Conservation (phyloP, 2,113 vertebrate genomes). For the Hystrix brachyura region DNA sequence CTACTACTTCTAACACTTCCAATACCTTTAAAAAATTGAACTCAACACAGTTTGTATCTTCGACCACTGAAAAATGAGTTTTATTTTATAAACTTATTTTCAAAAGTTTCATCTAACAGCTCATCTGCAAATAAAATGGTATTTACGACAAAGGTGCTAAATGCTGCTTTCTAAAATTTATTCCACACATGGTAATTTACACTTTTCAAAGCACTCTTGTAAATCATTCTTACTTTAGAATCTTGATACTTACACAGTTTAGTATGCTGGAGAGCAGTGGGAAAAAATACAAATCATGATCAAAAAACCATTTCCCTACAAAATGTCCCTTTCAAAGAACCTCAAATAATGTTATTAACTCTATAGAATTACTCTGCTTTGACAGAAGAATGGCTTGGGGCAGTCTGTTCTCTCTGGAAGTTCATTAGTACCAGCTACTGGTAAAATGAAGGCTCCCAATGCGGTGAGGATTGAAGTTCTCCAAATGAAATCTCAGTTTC, state of each 20-base stretch:
- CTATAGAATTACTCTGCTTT: neutral
- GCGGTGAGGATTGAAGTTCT: neutral
- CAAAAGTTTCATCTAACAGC: slow-evolving; percentile 19
- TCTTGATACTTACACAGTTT: slow-evolving; percentile 8
- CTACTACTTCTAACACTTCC: neutral
- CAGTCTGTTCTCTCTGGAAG: slow-evolving; percentile 30
- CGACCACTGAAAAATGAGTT: slow-evolving; percentile 25
- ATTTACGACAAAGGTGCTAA: slow-evolving; percentile 24
- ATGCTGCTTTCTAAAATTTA: slow-evolving; percentile 35
- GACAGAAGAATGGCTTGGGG: slow-evolving; percentile 49
- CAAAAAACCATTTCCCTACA: slow-evolving; percentile 22
- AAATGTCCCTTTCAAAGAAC: neutral
- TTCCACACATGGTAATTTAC: slow-evolving; percentile 16
- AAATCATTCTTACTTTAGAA: slow-evolving; percentile 61
- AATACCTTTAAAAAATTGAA: neutral
- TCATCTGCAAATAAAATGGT: slow-evolving; percentile 53
- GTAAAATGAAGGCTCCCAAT: slow-evolving; percentile 47
- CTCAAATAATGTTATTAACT: neutral
- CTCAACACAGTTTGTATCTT: neutral
- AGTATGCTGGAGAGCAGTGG: neutral
- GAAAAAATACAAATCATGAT: slow-evolving; percentile 30
- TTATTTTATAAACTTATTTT: slow-evolving; percentile 32
- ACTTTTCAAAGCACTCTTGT: slow-evolving; percentile 43
- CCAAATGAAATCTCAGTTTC: slow-evolving; percentile 12
- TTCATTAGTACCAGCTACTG: slow-evolving; percentile 25